Base-by-base conservation (phyloP, 64 coral and sea anemone species). In the Trachythela sp. region DNA sequence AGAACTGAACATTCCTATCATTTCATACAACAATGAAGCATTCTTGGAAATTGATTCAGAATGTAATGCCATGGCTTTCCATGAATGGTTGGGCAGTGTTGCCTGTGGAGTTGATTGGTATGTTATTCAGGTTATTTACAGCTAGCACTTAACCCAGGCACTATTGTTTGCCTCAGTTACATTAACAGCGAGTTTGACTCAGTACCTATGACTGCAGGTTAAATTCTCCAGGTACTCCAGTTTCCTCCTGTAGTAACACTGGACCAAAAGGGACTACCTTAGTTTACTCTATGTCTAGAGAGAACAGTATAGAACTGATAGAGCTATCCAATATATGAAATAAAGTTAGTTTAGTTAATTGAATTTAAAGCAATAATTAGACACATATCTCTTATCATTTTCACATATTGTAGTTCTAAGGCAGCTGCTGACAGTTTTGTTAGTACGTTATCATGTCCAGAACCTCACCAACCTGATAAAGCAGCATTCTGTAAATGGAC, bases 81-180 rank as follows among this genome's bases (percentile, higher is more conserved):
- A 92, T 90, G 96, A 99, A 80, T 99, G 96, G 96, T 89, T 99
- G 41, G 96, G 96, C 6, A 88, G 93, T 48, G 26, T 92, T 35
- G 88, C 91, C 6, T 99, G 96, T 89, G 89, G 89, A 26, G 72
- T 99, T 75, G 96, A 95, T 39, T 95, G 96, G 96, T 99, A 93
- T 93, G 86, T 14, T 39, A 8, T 20, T 49, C 13, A 48, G 2
- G n/a, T n/a, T n/a, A n/a, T n/a, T n/a, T n/a, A n/a, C n/a, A n/a
- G n/a, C n/a, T n/a, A n/a, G n/a, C n/a, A n/a, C n/a, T n/a, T n/a
- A n/a, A n/a, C n/a, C n/a, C n/a, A n/a, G n/a, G n/a, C n/a, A n/a
- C n/a, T n/a, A n/a, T n/a, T n/a, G n/a, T n/a, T n/a, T n/a, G n/a
- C n/a, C n/a, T n/a, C n/a, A n/a, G n/a, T n/a, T n/a, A n/a, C n/a